Conservation (phyloP, 1,140 invertebrate genomes). For the Monomorium pharaonis region DNA sequence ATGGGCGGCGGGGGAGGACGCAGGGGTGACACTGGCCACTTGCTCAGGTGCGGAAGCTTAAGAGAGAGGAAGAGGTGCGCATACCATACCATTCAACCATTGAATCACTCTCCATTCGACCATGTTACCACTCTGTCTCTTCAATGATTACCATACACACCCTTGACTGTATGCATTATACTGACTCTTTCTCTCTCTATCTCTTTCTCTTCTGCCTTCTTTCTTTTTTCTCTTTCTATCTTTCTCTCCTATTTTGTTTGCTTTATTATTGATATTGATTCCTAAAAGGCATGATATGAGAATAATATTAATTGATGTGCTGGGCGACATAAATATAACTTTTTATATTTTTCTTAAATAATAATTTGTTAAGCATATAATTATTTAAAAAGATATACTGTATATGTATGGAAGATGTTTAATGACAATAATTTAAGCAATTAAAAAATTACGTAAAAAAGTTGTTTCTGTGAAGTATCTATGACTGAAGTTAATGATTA, state of each 20-base stretch:
- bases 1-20: conserved; percentile 84
- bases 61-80: conserved; percentile 86
- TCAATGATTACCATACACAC: conserved; percentile 53
- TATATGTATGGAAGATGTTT: neutral
- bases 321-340: neutral
- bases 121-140: conserved; percentile 72
- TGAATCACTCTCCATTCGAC: conserved; percentile 80
- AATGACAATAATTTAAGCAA: neutral
- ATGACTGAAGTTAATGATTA: neutral
- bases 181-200: conserved; percentile 62
- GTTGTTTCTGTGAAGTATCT: neutral
- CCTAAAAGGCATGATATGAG: conserved; percentile 19
- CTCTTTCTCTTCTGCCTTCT: neutral
- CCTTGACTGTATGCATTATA: conserved; percentile 59
- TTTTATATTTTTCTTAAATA: neutral
- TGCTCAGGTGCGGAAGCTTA: conserved; percentile 92
- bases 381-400: neutral
- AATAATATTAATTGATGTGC: neutral
- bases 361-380: neutral
- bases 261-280: neutral
- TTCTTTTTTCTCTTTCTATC: neutral
- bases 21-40: conserved; percentile 94
- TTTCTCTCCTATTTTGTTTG: neutral
- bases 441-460: neutral
- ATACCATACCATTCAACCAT: conserved; percentile 83